Percentiles rank a stretch among this genome's conserved stretches.
Evolutionary conservation across 2,797 vertebrate genomes (phyloP).

Genomic region (Clarias pachynema): DNA sequence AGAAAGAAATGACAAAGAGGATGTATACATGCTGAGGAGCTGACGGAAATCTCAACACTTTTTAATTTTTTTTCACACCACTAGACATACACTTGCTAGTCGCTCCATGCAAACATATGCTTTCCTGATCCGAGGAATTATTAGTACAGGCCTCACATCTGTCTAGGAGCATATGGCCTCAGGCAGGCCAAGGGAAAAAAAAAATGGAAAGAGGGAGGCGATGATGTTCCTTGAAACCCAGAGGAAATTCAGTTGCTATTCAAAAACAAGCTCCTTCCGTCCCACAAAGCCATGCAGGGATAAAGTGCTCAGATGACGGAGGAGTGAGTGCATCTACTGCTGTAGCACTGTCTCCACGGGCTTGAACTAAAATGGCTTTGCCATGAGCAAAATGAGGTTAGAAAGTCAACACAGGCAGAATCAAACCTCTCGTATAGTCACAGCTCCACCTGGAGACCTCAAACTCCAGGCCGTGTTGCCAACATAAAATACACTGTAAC

Average conservation of each 20-base stretch:
- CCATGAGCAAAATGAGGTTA: neutral
- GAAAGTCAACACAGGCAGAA: neutral
- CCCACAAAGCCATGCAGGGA: neutral
- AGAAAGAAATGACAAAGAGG: neutral
- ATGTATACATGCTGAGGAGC: neutral
- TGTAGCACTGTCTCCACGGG: neutral
- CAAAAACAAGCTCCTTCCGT: constrained; percentile 18
- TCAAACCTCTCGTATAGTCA: neutral
- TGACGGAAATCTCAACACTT: constrained; percentile 19
- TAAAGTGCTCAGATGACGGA: neutral
- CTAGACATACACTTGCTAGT: constrained; percentile 38
- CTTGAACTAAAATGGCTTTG: constrained; percentile 2
- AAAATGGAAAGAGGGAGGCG: constrained; percentile 15
- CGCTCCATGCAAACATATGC: constrained; percentile 63
- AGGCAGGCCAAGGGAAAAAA: constrained; percentile 50
- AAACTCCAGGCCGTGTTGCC: constrained; percentile 94
- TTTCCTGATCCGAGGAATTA: constrained; percentile 65
- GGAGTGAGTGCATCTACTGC: constrained; percentile 1
- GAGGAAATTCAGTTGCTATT: constrained; percentile 63
- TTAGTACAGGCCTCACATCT: constrained; percentile 68
- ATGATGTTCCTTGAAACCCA: constrained; percentile 58
- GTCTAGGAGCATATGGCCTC: constrained; percentile 72
- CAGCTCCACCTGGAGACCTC: constrained; percentile 84
- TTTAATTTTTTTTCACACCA: constrained; percentile 28
- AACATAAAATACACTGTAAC: neutral